These are phyloP conservation scores for Brachycybe producta DNA, from an alignment of 2,888 invertebrate species.

Conservation along the genomic window DNA sequence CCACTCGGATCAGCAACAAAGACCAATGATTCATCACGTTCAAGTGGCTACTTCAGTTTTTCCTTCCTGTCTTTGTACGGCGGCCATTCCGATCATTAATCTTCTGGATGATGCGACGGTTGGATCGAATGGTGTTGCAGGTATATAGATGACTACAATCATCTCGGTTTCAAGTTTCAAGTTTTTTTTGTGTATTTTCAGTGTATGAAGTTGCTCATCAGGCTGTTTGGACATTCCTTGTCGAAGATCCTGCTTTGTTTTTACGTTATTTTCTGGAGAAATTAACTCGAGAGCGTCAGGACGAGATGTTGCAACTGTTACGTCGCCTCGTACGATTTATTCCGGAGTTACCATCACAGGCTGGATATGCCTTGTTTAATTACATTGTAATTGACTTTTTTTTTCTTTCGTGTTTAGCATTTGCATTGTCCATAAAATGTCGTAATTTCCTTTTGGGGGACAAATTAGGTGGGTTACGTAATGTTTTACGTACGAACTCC, in stretches of 20 bases:
- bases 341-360: slow-evolving; percentile 85
- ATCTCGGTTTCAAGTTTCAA: not conserved
- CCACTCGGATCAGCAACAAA: slow-evolving; percentile 44
- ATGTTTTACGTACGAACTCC: slow-evolving; percentile 98
- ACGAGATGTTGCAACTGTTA: slow-evolving; percentile 81
- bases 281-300: slow-evolving; percentile 81
- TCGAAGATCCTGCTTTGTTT: slow-evolving; percentile 94
- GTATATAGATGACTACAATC: slow-evolving; percentile 38
- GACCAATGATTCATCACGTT: slow-evolving; percentile 35
- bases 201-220: slow-evolving; percentile 44
- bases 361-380: slow-evolving; percentile 95
- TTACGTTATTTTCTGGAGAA: slow-evolving; percentile 90
- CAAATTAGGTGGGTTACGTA: slow-evolving; percentile 72
- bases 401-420: not conserved
- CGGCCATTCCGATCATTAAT: slow-evolving; percentile 86
- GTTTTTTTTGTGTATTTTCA: slow-evolving; percentile 36
- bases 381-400: slow-evolving; percentile 53
- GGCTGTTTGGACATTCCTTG: slow-evolving; percentile 95
- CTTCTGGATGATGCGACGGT: slow-evolving; percentile 93
- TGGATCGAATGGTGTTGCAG: slow-evolving; percentile 79
- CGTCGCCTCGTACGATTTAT: slow-evolving; percentile 86
- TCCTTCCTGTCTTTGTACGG: slow-evolving; percentile 90
- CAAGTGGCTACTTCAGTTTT: slow-evolving; percentile 90
- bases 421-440: slow-evolving; percentile 14
- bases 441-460: not conserved